Evolutionary conservation across 2,113 vertebrate species (phyloP).

Genomic region (Leptobrachium leishanense): DNA sequence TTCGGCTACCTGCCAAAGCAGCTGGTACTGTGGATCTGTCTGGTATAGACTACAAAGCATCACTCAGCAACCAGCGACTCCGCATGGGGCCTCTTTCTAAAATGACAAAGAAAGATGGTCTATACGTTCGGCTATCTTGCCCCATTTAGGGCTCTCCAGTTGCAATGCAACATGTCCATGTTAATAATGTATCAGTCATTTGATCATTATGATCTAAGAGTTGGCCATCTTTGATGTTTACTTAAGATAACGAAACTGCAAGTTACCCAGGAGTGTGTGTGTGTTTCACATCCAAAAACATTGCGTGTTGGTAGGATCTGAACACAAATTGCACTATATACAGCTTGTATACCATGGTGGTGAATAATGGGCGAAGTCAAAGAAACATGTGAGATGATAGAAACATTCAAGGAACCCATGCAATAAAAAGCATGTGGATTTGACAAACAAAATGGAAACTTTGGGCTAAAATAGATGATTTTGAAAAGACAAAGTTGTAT

Average conservation of each 20-base stretch:
- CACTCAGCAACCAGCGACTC: conserved; percentile 81
- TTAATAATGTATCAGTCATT: conserved; percentile 80
- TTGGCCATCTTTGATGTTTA: conserved; percentile 52
- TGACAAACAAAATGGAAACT: no score
- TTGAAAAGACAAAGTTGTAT: no score
- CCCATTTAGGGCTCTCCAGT: conserved; percentile 72
- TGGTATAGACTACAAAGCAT: conserved; percentile 81
- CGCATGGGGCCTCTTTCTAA: conserved; percentile 76
- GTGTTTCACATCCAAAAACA: no score
- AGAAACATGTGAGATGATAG: no score
- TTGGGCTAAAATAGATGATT: no score
- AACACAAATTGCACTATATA: no score
- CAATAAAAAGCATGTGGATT: no score
- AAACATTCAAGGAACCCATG: no score
- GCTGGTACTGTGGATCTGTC: conserved; percentile 83
- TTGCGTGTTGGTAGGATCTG: no score
- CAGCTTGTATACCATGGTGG: no score
- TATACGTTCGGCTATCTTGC: conserved; percentile 70
- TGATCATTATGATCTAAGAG: conserved; percentile 65
- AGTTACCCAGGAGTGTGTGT: background rate
- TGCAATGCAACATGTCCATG: conserved; percentile 73
- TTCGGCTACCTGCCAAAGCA: conserved; percentile 88
- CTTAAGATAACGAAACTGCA: conserved; percentile 16
- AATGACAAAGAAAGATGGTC: conserved; percentile 81
- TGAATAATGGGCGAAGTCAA: no score